Evolutionary conservation across 2,888 invertebrate species (phyloP), one percentile per base, ranked within the genome.

Genomic region (Cheilosia pagana): DNA sequence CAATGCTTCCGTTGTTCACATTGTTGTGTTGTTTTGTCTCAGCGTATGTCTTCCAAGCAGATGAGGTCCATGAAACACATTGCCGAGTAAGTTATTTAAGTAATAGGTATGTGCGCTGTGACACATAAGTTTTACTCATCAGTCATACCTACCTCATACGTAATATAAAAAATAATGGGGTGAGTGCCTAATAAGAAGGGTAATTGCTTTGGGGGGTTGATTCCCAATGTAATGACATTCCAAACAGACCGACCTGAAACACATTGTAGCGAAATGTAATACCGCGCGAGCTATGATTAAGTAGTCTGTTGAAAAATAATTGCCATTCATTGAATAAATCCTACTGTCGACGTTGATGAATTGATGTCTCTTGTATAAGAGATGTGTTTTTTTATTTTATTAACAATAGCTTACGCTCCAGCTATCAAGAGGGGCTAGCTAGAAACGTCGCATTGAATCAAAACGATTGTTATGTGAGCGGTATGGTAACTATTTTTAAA

Each of bases 1-100:
- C 97, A 81, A 95, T 95, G 90, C 94, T 98, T 92, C 98, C 98
- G 87, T 93, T 97, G 90, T 93, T 95, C 90, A 95, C 97, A 89
- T 94, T 98, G 90, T 93, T 97, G 90, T 94, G 96, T 92, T 98
- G 98, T 93, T 97, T 98, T 92, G 93, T 96, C 91, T 96, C 97
- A 88, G 97, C 97, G 86, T 96, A 96, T 91, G 95, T 97, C 91
- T 98, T 97, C 93, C 97, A 97, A 93, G 95, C 95, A 92, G 96
- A 98, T 93, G 97, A 98, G 92, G 96, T 98, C 90, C 98, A 98
- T 90, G 98, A 98, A 94, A 98, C 98, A 88, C 97, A 98, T 92
- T 98, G 98, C 94, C 95, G 95, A 92, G 98, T 98, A 93, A 95
- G 95, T 94, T 68, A 60, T 41, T 76, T 25, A 52, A 43, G 16